Percentiles rank a stretch among this genome's conserved stretches.
phyloP scores from a whole-genome alignment of 1,140 invertebrate species.

The Archegozetes longisetosus region DNA sequence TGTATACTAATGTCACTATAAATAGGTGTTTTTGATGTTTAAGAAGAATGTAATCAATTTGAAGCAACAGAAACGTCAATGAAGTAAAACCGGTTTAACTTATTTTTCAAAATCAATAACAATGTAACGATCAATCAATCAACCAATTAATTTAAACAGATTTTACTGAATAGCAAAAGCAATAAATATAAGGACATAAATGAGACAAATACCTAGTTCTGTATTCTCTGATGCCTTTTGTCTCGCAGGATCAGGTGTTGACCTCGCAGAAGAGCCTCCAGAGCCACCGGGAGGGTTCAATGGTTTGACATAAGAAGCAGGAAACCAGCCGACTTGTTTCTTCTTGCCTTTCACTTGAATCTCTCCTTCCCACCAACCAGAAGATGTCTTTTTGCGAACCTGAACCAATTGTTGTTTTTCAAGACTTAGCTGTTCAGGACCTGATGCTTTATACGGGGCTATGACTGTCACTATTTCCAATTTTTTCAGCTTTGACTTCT shows the following conservation, averaged over 20 bases:
- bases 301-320: slow-evolving; percentile 87
- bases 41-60: no score
- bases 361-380: slow-evolving; percentile 99
- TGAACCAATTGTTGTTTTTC: slow-evolving; percentile 85
- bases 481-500: slow-evolving; percentile 42
- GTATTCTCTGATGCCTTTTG: neutral
- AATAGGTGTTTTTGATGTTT: no score
- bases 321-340: slow-evolving; percentile 91
- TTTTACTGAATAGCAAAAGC: no score
- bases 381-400: slow-evolving; percentile 85
- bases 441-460: slow-evolving; percentile 70
- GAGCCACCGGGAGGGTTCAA: slow-evolving; percentile 27
- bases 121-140: no score
- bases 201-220: slow-evolving; percentile 2
- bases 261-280: slow-evolving; percentile 15
- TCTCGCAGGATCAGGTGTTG: slow-evolving; percentile 9
- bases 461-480: slow-evolving; percentile 76
- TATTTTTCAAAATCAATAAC: no score
- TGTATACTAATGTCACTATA: no score
- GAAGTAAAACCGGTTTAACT: no score
- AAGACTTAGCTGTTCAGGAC: slow-evolving; percentile 72
- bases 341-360: slow-evolving; percentile 88
- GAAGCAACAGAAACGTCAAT: no score
- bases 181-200: no score
- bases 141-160: no score